phyloP scores from a whole-genome alignment of 2,888 invertebrate species.

The Halocaridina rubra region DNA sequence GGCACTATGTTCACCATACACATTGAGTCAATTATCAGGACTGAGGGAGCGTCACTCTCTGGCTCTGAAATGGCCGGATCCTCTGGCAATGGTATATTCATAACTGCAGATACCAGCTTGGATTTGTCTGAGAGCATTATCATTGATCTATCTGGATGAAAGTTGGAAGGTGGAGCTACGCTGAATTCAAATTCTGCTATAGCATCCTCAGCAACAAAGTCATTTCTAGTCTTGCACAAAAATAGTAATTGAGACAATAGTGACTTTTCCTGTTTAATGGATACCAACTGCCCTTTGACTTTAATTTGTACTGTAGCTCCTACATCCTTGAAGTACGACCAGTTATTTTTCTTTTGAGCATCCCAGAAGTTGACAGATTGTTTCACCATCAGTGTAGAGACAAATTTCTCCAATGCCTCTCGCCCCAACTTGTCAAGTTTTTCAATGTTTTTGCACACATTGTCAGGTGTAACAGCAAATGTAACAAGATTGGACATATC shows the following conservation, averaged over 20 bases:
- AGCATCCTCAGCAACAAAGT: neutral
- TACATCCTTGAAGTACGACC: neutral
- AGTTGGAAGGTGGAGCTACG: neutral
- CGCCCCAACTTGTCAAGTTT: neutral
- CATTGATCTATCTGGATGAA: constrained; percentile 19
- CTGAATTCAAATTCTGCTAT: neutral
- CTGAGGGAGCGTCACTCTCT: neutral
- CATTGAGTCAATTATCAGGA: constrained; percentile 17
- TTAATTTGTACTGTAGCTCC: neutral
- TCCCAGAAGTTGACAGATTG: neutral
- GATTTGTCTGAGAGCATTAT: constrained; percentile 14
- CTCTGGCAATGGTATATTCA: neutral
- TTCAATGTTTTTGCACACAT: neutral
- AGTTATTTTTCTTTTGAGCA: neutral
- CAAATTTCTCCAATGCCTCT: neutral
- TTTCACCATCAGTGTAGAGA: neutral
- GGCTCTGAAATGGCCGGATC: neutral
- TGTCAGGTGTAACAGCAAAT: neutral
- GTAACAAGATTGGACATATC: neutral
- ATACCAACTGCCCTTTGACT: neutral
- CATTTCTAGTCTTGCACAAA: neutral
- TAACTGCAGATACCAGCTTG: neutral
- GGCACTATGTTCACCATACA: constrained; percentile 13
- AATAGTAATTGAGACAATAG: neutral
- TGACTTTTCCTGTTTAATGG: neutral